Conservation (phyloP, 2,888 invertebrate genomes). For the Micropterix aruncella region DNA sequence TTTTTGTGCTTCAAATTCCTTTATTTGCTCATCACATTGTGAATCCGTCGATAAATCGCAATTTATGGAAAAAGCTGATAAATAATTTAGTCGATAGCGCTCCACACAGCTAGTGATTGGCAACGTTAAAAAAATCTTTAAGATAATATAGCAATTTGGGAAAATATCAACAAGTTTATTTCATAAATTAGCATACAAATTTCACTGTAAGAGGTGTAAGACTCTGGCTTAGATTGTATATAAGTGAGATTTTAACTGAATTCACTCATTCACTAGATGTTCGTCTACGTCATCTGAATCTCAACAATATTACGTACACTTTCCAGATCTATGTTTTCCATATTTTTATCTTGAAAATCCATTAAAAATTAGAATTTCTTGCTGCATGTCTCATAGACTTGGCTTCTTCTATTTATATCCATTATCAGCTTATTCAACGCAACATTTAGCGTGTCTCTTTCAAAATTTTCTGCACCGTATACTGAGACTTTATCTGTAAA, state of each 20-base stretch:
- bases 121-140: too few species aligned
- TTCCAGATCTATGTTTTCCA: constrained; percentile 6
- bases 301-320: constrained; percentile 7
- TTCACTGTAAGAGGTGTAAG: constrained; percentile 4
- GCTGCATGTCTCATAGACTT: constrained; percentile 8
- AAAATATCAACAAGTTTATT: constrained; percentile 4
- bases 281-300: too few species aligned
- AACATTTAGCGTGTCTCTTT: constrained; percentile 3
- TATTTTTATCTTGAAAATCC: constrained; percentile 8
- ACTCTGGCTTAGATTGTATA: constrained; percentile 2
- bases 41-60: too few species aligned
- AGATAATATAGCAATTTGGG: constrained; percentile 6
- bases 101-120: too few species aligned
- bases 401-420: constrained; percentile 9
- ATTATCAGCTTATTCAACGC: constrained; percentile 6
- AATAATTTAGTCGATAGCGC: too few species aligned
- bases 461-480: not conserved
- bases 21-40: too few species aligned
- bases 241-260: not conserved
- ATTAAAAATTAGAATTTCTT: constrained; percentile 9
- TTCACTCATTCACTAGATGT: not conserved
- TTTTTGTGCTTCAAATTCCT: too few species aligned
- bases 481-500: not conserved
- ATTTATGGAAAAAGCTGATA: too few species aligned
- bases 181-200: constrained; percentile 5